phyloP scores from a whole-genome alignment of 2,888 invertebrate species.

The Ophion slaviceki region DNA sequence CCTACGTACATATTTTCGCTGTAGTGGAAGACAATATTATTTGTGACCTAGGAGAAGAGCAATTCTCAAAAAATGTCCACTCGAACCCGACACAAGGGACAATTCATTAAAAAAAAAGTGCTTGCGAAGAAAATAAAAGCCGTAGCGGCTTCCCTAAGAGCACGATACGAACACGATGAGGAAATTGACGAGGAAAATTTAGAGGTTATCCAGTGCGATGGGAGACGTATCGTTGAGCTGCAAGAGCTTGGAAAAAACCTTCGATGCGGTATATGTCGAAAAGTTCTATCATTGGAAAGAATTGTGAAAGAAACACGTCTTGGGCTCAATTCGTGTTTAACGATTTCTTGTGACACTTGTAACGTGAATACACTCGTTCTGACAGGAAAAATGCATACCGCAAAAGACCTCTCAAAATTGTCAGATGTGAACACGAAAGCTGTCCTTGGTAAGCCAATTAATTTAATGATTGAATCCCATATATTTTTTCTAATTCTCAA shows the following conservation, averaged over 20 bases:
- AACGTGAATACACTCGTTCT: too few relatives aligned
- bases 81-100: slow-evolving; percentile 28
- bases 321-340: slow-evolving; percentile 42
- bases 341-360: background rate
- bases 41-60: background rate
- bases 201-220: slow-evolving; percentile 26
- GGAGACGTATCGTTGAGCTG: slow-evolving; percentile 65
- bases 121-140: slow-evolving; percentile 33
- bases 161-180: background rate
- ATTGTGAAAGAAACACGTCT: slow-evolving; percentile 56
- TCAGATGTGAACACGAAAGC: too few relatives aligned
- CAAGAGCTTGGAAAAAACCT: slow-evolving; percentile 58
- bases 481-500: background rate
- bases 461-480: too few relatives aligned
- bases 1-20: background rate
- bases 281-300: slow-evolving; percentile 55
- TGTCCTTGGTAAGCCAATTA: too few relatives aligned
- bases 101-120: slow-evolving; percentile 50
- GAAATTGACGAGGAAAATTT: slow-evolving; percentile 2
- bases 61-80: background rate
- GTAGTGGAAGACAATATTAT: background rate
- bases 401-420: too few relatives aligned
- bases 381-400: too few relatives aligned
- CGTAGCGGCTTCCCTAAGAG: slow-evolving; percentile 10
- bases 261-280: slow-evolving; percentile 57